These are phyloP conservation scores for Orchesella flavescens DNA, from an alignment of 2,888 invertebrate genomes.

Conservation along the genomic window DNA sequence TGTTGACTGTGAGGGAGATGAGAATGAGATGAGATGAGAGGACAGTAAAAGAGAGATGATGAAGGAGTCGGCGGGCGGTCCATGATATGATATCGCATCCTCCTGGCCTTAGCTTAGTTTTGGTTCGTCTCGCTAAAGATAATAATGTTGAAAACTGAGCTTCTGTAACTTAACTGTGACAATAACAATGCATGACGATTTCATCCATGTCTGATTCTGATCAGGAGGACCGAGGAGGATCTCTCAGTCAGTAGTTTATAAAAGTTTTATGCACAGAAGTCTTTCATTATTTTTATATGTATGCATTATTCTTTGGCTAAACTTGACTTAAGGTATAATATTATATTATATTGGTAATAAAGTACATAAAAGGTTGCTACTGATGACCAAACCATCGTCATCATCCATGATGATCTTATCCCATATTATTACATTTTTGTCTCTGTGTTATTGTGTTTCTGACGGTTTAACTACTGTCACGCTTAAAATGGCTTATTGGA, in stretches of 20 bases:
- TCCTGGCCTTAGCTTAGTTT: too few species aligned
- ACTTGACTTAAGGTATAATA: not conserved
- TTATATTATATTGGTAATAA: slow-evolving; percentile 44
- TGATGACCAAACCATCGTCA: slow-evolving; percentile 53
- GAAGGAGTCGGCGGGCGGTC: slow-evolving; percentile 44
- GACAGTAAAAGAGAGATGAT: slow-evolving; percentile 35
- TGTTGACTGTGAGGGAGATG: slow-evolving; percentile 6
- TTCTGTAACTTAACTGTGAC: slow-evolving; percentile 27
- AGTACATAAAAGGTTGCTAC: slow-evolving; percentile 40
- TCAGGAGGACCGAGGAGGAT: not conserved
- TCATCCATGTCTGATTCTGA: slow-evolving; percentile 2
- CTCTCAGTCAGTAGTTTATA: too few species aligned
- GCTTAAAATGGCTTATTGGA: slow-evolving; percentile 59
- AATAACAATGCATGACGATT: slow-evolving; percentile 24
- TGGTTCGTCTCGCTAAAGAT: slow-evolving; percentile 53
- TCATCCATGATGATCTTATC: slow-evolving; percentile 41
- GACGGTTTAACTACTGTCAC: slow-evolving; percentile 60
- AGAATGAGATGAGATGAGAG: slow-evolving; percentile 3
- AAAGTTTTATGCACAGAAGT: not conserved
- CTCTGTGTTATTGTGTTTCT: slow-evolving; percentile 48
- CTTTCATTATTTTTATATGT: not conserved
- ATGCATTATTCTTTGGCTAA: too few species aligned
- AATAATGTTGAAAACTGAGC: slow-evolving; percentile 24
- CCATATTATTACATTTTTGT: slow-evolving; percentile 46
- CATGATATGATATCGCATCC: too few species aligned